Evolutionary conservation across 92 coral and sea anemone genomes (phyloP).

Genomic region (Zoanthus sociatus): DNA sequence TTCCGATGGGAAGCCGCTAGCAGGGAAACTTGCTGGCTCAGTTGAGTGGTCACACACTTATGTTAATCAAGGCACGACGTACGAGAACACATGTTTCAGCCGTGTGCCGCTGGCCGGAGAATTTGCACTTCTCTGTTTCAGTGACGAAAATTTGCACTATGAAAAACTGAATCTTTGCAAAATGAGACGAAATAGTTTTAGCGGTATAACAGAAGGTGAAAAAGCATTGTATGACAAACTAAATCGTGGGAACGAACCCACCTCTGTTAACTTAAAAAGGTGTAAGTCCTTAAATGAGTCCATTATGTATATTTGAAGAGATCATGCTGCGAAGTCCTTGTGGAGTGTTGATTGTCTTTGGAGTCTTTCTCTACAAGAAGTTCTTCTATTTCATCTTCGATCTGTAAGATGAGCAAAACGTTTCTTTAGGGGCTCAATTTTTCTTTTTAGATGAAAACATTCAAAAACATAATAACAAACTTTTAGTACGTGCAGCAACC

Average conservation of each 20-base stretch:
- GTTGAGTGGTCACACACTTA: conserved; percentile 3
- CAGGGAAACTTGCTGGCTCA: conserved; percentile 20
- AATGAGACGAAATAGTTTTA: conserved; percentile 27
- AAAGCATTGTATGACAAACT: conserved; percentile 20
- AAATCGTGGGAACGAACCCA: not conserved
- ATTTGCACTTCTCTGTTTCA: conserved; percentile 3
- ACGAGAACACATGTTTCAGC: not conserved
- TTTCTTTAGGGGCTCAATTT: no score
- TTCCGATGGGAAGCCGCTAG: conserved; percentile 4
- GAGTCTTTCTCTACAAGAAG: no score
- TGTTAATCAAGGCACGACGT: not conserved
- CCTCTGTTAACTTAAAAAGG: not conserved
- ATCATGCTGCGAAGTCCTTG: no score
- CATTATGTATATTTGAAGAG: no score
- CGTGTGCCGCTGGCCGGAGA: conserved; percentile 20
- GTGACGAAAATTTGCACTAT: not conserved
- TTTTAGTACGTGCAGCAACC: no score
- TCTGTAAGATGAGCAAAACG: no score
- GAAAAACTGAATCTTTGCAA: not conserved
- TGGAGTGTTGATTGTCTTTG: no score
- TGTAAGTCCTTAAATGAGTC: not conserved
- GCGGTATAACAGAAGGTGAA: conserved; percentile 18
- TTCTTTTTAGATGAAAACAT: no score
- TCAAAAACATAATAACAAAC: no score
- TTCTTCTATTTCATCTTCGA: no score